Evolutionary conservation across 2,113 vertebrate species (phyloP), one percentile per base, ranked within the genome.

Genomic region (Saguinus midas): DNA sequence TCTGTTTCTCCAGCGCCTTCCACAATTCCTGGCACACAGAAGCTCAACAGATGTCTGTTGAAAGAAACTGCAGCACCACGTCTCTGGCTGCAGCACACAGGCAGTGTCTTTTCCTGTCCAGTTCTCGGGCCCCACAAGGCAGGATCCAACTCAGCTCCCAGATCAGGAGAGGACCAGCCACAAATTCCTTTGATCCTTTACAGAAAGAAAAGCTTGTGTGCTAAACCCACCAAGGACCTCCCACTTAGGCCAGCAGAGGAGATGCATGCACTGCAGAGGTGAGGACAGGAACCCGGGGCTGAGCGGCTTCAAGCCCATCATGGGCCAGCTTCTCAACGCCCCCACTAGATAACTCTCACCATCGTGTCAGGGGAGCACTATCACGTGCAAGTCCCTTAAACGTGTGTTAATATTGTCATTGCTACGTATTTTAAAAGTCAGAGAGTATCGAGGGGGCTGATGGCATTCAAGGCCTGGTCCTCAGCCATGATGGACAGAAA

Each of bases 1-100:
- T 18, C 21, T 35, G 64, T 25, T 52, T 20, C 25, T 79, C 72
- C 29, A 35, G 84, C 73, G 40, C 72, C 78, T 45, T 43, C 83
- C 32, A 40, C 18, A 9, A n/a, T 1, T 64, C 29, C 23, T 1
- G 14, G 48, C 58, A 68, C 32, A 5, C 1, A 55, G 32, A 40
- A 35, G 81, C 48, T 23, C 23, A 0, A 68, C 11, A 29, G 43
- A 14, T 4, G 2, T 27, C 16, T 70, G 11, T 6, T 25, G 72
- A 64, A 3, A 40, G 7, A 17, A 23, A 6, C 14, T 0, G 11
- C 18, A 4, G 40, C 0, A 12, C 50, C 12, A 0, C 6, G 7
- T 18, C 70, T 61, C 29, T 5, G 20, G 84, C 52, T 80, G 23
- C 73, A 80, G 45, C 64, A 21, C 48, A 23, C 78, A 52, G 70